Evolutionary conservation across 2,888 invertebrate species (phyloP).

Genomic region (Dryobota labecula): DNA sequence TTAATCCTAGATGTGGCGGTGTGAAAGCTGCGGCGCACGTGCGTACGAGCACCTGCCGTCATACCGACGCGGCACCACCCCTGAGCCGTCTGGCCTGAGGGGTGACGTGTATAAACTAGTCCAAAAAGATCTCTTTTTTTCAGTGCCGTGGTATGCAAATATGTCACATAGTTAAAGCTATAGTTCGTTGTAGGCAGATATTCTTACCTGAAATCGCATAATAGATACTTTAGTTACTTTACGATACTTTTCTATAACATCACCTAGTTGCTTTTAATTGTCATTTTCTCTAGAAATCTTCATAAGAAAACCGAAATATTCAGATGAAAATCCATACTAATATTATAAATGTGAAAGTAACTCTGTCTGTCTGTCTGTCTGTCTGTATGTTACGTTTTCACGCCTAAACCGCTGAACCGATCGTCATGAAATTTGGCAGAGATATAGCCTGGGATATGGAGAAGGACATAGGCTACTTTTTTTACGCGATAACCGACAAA

Average conservation of each 20-base stretch:
- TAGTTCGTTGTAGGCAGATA: not conserved
- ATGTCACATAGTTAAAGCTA: not conserved
- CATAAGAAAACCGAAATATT: not conserved
- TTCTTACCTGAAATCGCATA: not conserved
- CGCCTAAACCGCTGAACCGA: too few relatives aligned
- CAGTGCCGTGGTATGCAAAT: not conserved
- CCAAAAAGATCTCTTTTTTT: slow-evolving; percentile 33
- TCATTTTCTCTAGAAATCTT: not conserved
- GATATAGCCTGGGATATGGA: too few relatives aligned
- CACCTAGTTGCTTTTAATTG: too few relatives aligned
- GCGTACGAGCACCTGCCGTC: slow-evolving; percentile 85
- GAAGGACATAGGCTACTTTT: too few relatives aligned
- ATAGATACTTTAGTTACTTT: too few relatives aligned
- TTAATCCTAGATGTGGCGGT: slow-evolving; percentile 71
- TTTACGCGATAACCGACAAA: too few relatives aligned
- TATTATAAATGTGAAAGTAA: too few relatives aligned
- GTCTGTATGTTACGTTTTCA: too few relatives aligned
- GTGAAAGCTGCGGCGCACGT: slow-evolving; percentile 86
- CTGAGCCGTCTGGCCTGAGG: slow-evolving; percentile 55
- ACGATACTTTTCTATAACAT: too few relatives aligned
- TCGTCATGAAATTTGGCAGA: too few relatives aligned
- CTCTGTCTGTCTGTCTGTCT: too few relatives aligned
- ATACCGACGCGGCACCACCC: slow-evolving; percentile 59
- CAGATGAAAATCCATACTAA: not conserved
- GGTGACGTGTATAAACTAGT: slow-evolving; percentile 63